A percentile compares a stretch with the other conserved stretches of the same genome.
Conservation (phyloP, 2,888 invertebrate genomes). For the Sarcophaga rosellei region DNA sequence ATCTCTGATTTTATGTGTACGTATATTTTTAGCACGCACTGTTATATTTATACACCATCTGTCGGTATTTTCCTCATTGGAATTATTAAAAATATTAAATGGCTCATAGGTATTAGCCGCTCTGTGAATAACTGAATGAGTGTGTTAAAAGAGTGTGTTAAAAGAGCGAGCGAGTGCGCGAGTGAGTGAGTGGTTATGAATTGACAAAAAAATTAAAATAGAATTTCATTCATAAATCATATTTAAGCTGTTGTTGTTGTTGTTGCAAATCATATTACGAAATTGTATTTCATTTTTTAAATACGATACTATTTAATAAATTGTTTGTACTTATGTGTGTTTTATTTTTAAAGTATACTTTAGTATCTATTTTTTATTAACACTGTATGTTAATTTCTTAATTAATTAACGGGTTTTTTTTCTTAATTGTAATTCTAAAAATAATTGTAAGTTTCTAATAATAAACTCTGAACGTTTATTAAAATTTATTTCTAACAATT, state of each 20-base stretch:
- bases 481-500: neutral
- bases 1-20: neutral
- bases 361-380: slow-evolving; percentile 6
- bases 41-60: neutral
- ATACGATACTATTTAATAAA: neutral
- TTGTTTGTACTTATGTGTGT: neutral
- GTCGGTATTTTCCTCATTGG: slow-evolving; percentile 10
- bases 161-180: no score
- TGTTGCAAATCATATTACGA: slow-evolving; percentile 33
- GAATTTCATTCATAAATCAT: slow-evolving; percentile 48
- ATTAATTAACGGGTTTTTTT: slow-evolving; percentile 38
- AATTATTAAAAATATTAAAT: slow-evolving; percentile 6
- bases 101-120: neutral
- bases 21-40: neutral
- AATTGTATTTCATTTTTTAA: neutral
- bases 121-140: neutral
- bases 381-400: slow-evolving; percentile 38
- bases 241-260: neutral
- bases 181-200: no score
- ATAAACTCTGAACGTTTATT: slow-evolving; percentile 2
- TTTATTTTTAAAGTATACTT: no score
- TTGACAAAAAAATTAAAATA: slow-evolving; percentile 26
- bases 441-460: neutral
- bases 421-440: neutral
- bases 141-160: no score